Conservation (phyloP, 2,797 vertebrate genomes). For the Danio choprae region DNA sequence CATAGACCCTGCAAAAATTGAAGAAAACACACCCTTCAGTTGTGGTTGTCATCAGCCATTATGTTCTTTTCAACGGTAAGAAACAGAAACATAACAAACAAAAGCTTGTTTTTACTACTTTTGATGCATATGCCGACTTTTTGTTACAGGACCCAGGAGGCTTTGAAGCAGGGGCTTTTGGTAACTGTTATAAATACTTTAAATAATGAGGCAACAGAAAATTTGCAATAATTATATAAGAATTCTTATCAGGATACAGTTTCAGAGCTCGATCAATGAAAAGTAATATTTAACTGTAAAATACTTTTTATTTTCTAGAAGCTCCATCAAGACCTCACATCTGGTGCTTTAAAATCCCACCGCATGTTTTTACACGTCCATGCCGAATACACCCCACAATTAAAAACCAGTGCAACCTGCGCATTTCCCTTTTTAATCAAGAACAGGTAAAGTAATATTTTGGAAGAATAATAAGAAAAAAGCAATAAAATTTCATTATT, state of each 20-base stretch:
- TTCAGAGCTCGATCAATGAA: not conserved
- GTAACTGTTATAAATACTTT: not conserved
- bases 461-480: no score
- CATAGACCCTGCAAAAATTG: not conserved
- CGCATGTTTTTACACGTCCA: not conserved
- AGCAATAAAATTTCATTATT: no score
- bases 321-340: not conserved
- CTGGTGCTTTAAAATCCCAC: not conserved
- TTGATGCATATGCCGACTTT: not conserved
- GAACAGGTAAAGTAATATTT: not conserved
- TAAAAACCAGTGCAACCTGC: not conserved
- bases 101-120: not conserved
- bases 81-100: not conserved
- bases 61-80: not conserved
- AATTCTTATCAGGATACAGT: not conserved
- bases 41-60: constrained; percentile 1
- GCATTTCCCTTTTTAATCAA: not conserved
- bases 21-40: not conserved
- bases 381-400: not conserved
- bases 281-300: not conserved
- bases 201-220: not conserved
- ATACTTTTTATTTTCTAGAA: constrained; percentile 1
- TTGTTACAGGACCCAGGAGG: not conserved
- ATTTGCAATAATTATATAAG: not conserved
- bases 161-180: not conserved